phyloP scores from a whole-genome alignment of 2,113 vertebrate species.

The Pseudorhombus dupliciocellatus region DNA sequence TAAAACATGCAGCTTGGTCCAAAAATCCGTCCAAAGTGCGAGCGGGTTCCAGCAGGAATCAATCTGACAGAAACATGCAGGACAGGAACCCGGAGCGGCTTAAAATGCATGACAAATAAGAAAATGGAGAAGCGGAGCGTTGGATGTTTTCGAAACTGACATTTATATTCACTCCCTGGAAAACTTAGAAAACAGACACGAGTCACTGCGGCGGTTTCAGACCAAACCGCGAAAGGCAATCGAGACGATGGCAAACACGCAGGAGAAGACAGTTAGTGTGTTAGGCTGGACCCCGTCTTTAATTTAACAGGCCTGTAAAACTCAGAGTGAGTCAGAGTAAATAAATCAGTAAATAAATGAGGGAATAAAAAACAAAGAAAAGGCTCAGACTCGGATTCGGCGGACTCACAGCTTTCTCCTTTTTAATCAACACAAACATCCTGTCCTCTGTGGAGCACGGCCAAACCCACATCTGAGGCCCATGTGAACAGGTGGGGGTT shows the following conservation, averaged over 20 bases:
- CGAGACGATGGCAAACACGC: constrained; percentile 50
- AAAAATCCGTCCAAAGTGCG: constrained; percentile 3
- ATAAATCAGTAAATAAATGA: constrained; percentile 32
- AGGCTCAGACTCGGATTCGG: constrained; percentile 42
- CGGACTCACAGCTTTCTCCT: constrained; percentile 69
- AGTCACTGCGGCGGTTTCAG: constrained; percentile 25
- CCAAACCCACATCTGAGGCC: constrained; percentile 77
- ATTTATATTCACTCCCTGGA: constrained; percentile 10
- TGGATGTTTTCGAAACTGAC: constrained; percentile 20
- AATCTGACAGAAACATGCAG: constrained; percentile 1
- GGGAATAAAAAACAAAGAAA: constrained; percentile 35
- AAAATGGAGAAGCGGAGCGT: constrained; percentile 14
- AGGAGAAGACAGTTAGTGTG: constrained; percentile 20
- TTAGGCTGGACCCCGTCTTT: constrained; percentile 49
- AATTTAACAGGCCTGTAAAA: constrained; percentile 68
- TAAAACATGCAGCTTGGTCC: not conserved
- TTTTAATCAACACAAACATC: constrained; percentile 72
- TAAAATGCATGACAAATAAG: constrained; percentile 25
- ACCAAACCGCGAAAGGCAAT: constrained; percentile 16
- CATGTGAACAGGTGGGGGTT: constrained; percentile 63
- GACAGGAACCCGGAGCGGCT: not conserved
- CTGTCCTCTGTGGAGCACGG: constrained; percentile 48
- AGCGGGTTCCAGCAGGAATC: constrained; percentile 21
- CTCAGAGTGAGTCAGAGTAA: constrained; percentile 58
- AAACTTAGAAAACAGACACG: constrained; percentile 14